Evolutionary conservation across 2,797 vertebrate genomes (phyloP).

Genomic region (Dipus sagitta): DNA sequence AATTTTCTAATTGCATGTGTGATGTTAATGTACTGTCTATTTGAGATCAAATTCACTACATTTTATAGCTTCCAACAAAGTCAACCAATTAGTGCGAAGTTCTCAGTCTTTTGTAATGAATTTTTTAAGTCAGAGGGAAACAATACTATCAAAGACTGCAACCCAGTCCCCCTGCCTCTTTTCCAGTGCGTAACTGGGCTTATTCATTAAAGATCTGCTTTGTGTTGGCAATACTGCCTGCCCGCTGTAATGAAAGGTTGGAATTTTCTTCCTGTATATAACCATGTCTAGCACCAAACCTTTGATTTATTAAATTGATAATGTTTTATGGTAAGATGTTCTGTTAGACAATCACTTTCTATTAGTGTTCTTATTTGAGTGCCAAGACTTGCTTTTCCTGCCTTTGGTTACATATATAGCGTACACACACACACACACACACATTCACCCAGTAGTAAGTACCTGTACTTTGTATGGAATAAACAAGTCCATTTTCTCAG

Average conservation of each 20-base stretch:
- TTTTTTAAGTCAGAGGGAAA: conserved; percentile 46
- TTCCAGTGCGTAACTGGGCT: neutral
- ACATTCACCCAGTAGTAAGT: neutral
- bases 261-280: conserved; percentile 28
- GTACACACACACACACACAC: no score
- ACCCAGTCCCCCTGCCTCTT: rapidly evolving
- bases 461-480: neutral
- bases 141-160: neutral
- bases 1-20: conserved; percentile 68
- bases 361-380: conserved; percentile 9
- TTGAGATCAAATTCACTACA: conserved; percentile 63
- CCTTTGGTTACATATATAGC: neutral
- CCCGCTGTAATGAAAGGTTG: neutral
- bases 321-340: neutral
- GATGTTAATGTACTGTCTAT: conserved; percentile 56
- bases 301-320: neutral
- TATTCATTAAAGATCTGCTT: neutral
- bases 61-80: conserved; percentile 66
- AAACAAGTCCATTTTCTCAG: neutral
- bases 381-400: neutral
- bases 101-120: conserved; percentile 18
- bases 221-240: neutral
- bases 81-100: conserved; percentile 39
- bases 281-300: neutral
- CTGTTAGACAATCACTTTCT: conserved; percentile 43